Percentiles rank a stretch among this genome's conserved stretches.
Conservation (phyloP, 1,140 invertebrate genomes). For the Periplaneta americana region DNA sequence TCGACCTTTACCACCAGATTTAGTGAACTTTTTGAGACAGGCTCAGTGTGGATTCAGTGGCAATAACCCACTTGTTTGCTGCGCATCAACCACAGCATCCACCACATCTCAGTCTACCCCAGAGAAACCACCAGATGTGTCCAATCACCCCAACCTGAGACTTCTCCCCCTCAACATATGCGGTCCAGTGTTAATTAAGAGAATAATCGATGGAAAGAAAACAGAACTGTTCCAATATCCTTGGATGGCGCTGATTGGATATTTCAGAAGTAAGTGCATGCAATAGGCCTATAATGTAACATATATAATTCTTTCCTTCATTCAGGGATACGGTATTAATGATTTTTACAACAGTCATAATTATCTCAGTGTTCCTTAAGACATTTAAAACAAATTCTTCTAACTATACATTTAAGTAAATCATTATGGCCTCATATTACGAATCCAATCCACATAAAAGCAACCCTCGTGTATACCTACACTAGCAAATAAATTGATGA, state of each 20-base stretch:
- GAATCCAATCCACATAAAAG: constrained; percentile 66
- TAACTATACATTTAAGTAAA: neutral
- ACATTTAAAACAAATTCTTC: too few species aligned
- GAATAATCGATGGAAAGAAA: constrained; percentile 49
- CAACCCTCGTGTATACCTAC: constrained; percentile 71
- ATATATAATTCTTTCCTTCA: too few species aligned
- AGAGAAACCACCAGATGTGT: neutral
- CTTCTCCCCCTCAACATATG: constrained; percentile 40
- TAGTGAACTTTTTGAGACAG: constrained; percentile 3
- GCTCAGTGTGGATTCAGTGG: constrained; percentile 14
- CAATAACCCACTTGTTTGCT: constrained; percentile 15
- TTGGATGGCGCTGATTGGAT: constrained; percentile 58
- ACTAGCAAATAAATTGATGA: too few species aligned
- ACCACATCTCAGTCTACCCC: neutral
- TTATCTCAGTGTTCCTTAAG: too few species aligned
- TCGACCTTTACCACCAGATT: neutral
- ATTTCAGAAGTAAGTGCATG: constrained; percentile 36
- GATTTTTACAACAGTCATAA: too few species aligned
- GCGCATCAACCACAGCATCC: neutral
- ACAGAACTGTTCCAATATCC: constrained; percentile 54
- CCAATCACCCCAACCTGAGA: constrained; percentile 44
- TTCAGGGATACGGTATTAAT: too few species aligned
- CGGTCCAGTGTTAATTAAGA: constrained; percentile 34
- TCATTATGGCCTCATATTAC: constrained; percentile 16
- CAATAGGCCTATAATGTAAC: too few species aligned